Evolutionary conservation across 2,888 invertebrate species (phyloP).

Genomic region (Scotopteryx bipunctaria): DNA sequence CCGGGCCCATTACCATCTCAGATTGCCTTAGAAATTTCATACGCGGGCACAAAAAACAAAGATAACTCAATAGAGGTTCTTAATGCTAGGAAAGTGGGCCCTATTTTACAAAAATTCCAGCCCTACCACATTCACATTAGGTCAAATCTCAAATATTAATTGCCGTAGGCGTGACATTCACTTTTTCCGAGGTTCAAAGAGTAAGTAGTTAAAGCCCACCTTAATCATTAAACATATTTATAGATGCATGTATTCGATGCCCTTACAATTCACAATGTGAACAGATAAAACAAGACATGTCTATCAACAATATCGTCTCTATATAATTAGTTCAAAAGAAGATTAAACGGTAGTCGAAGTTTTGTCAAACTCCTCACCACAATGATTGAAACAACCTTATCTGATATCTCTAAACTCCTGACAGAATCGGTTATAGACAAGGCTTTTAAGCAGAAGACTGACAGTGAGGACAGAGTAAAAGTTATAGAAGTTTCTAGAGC

Average conservation of each 20-base stretch:
- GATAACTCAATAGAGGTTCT: not conserved
- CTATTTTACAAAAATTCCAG: too few species aligned
- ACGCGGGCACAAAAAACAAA: conserved; percentile 11
- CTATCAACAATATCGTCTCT: conserved; percentile 26
- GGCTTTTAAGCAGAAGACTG: conserved; percentile 50
- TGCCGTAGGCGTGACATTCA: not conserved
- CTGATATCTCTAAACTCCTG: conserved; percentile 50
- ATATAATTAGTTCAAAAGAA: too few species aligned
- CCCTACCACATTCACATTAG: too few species aligned
- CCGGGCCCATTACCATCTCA: conserved; percentile 22
- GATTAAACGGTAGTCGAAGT: too few species aligned
- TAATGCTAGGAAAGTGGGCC: conserved; percentile 15
- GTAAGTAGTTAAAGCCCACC: not conserved
- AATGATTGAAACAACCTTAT: conserved; percentile 49
- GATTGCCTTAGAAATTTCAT: conserved; percentile 27
- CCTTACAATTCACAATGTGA: conserved; percentile 1
- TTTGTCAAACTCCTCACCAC: conserved; percentile 7
- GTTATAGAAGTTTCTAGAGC: conserved; percentile 47
- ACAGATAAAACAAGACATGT: conserved; percentile 15
- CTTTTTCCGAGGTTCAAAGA: not conserved
- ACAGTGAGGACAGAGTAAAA: conserved; percentile 48
- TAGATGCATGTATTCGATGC: conserved; percentile 3
- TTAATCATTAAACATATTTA: conserved; percentile 3
- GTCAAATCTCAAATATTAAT: too few species aligned
- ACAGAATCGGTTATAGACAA: conserved; percentile 49